phyloP scores from a whole-genome alignment of 2,888 invertebrate species.

The Aleiodes alternator region DNA sequence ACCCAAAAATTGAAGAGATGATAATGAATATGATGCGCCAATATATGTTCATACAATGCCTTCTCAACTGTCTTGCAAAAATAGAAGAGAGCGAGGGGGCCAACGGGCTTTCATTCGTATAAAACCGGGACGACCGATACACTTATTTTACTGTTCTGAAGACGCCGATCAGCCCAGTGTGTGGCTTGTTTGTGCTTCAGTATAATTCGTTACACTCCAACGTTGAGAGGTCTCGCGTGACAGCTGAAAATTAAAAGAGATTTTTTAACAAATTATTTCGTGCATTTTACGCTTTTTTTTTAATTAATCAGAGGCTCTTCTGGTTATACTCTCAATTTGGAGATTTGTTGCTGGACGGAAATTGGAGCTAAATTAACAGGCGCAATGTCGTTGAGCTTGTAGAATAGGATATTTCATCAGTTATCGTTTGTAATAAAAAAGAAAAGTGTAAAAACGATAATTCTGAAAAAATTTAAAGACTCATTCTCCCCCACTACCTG shows the following conservation, averaged over 20 bases:
- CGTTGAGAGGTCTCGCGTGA: slow-evolving; percentile 37
- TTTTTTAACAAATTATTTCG: too few relatives aligned
- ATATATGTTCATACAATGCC: neutral
- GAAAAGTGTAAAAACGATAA: neutral
- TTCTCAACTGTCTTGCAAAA: slow-evolving; percentile 54
- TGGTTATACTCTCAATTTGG: too few relatives aligned
- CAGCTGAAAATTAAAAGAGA: slow-evolving; percentile 17
- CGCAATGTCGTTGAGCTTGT: too few relatives aligned
- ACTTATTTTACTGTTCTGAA: slow-evolving; percentile 28
- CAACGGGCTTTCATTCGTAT: slow-evolving; percentile 58
- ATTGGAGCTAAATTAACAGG: too few relatives aligned
- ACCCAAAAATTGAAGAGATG: slow-evolving; percentile 23
- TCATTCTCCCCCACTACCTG: slow-evolving; percentile 31
- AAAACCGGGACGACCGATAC: slow-evolving; percentile 57
- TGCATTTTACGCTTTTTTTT: neutral
- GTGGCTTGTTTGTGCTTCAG: neutral
- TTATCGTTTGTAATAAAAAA: too few relatives aligned
- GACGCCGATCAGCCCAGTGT: slow-evolving; percentile 5
- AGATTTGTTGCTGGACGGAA: too few relatives aligned
- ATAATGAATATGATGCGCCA: slow-evolving; percentile 23
- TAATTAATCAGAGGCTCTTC: slow-evolving; percentile 14
- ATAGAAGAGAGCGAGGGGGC: slow-evolving; percentile 61
- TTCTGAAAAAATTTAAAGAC: slow-evolving; percentile 31
- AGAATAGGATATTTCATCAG: too few relatives aligned
- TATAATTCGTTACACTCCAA: slow-evolving; percentile 9